These are phyloP conservation scores for Bellardia bayeri DNA, from an alignment of 2,888 invertebrate species.

Conservation along the genomic window DNA sequence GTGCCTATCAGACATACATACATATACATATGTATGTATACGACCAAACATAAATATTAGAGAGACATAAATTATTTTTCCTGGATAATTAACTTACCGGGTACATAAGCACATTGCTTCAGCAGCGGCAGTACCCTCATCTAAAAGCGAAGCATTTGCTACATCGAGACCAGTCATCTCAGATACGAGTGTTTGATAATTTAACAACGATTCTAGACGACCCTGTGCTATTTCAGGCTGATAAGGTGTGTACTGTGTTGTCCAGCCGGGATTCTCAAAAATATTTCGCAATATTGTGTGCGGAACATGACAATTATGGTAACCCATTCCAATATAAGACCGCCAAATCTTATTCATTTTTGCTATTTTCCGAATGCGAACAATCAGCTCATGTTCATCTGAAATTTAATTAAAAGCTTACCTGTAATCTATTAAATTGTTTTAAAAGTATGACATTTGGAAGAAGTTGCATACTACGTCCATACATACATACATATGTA, in stretches of 20 bases:
- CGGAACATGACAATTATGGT: conserved; percentile 98
- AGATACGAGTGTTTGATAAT: conserved; percentile 98
- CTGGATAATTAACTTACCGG: conserved; percentile 85
- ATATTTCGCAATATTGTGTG: conserved; percentile 97
- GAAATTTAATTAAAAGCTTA: conserved; percentile 8
- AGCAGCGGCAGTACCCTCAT: conserved; percentile 98
- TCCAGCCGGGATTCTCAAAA: conserved; percentile 99
- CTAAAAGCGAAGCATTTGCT: conserved; percentile 97
- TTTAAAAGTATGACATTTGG: background rate
- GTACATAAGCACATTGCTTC: conserved; percentile 97
- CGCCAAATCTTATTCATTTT: conserved; percentile 97
- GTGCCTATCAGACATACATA: conserved; percentile 87
- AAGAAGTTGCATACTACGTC: no score
- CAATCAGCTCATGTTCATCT: conserved; percentile 97
- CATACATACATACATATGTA: no score
- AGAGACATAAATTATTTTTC: background rate
- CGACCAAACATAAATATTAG: background rate
- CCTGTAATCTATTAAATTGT: no score
- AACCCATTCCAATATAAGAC: conserved; percentile 99
- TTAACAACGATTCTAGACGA: conserved; percentile 96
- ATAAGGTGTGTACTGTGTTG: conserved; percentile 99
- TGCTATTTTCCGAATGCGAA: conserved; percentile 90
- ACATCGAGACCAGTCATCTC: conserved; percentile 98
- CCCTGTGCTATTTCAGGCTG: conserved; percentile 99
- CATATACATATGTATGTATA: background rate